Percentiles rank a stretch among this genome's conserved stretches.
Evolutionary conservation across 2,113 vertebrate species (phyloP).

Genomic region (Clarias magur): DNA sequence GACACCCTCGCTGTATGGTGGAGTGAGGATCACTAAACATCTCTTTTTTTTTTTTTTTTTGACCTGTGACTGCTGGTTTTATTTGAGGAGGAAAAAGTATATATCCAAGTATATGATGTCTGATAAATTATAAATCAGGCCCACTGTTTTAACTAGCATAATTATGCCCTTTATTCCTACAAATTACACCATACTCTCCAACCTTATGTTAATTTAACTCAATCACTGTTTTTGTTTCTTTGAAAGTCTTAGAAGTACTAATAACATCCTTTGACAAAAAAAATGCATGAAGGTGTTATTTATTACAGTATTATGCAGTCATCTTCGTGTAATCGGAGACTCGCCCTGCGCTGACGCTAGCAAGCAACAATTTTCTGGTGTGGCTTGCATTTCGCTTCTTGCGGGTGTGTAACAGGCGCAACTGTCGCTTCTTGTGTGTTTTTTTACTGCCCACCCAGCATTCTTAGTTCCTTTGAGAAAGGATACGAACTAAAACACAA

Average conservation of each 20-base stretch:
- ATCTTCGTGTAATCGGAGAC: too few relatives aligned
- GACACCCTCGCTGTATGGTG: too few relatives aligned
- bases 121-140: background rate
- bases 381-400: background rate
- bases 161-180: background rate
- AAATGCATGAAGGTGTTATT: background rate
- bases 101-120: background rate
- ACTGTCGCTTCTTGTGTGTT: background rate
- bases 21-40: background rate
- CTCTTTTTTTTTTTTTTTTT: background rate
- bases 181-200: background rate
- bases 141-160: background rate
- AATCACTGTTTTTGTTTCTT: background rate
- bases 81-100: background rate
- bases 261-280: background rate
- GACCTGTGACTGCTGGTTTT: background rate
- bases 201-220: background rate
- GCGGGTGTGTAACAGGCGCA: background rate
- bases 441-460: background rate
- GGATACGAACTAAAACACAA: background rate
- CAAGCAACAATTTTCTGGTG: background rate
- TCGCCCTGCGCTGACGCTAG: background rate
- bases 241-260: background rate
- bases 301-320: background rate
- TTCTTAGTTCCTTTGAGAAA: background rate